Evolutionary conservation across 2,888 invertebrate species (phyloP).

Genomic region (Caenorhabditis doughertyi): DNA sequence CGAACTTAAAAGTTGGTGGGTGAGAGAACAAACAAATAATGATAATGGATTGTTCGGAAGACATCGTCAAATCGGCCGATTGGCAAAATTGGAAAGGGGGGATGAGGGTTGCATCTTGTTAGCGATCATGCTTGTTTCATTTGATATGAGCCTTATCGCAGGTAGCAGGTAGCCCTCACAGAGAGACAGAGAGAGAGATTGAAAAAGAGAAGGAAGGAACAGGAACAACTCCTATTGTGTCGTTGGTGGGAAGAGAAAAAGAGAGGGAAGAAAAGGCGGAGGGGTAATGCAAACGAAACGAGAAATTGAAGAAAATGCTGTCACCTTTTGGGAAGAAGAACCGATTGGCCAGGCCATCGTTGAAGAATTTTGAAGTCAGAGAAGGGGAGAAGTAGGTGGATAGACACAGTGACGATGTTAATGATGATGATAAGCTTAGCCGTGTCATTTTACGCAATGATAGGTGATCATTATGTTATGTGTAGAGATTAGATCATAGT

Average conservation of each 20-base stretch:
- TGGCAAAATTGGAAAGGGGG: neutral
- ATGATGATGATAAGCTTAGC: slow-evolving; percentile 43
- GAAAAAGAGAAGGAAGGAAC: slow-evolving; percentile 55
- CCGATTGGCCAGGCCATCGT: slow-evolving; percentile 26
- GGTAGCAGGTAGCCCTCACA: slow-evolving; percentile 40
- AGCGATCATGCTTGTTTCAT: slow-evolving; percentile 62
- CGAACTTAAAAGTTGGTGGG: slow-evolving; percentile 17
- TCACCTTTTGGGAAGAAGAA: slow-evolving; percentile 50
- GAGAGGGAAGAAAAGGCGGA: slow-evolving; percentile 35
- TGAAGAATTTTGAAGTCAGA: slow-evolving; percentile 44
- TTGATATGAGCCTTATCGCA: slow-evolving; percentile 66
- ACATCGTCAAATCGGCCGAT: slow-evolving; percentile 31
- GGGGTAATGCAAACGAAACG: slow-evolving; percentile 63
- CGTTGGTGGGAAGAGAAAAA: slow-evolving; percentile 17
- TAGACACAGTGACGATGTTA: slow-evolving; percentile 13
- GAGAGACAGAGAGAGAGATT: slow-evolving; percentile 7
- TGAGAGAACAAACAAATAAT: slow-evolving; percentile 48
- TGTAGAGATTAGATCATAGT: slow-evolving; percentile 37
- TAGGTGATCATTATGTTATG: slow-evolving; percentile 9
- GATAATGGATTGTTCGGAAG: slow-evolving; percentile 50
- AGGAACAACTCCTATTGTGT: slow-evolving; percentile 66
- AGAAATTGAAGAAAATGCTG: slow-evolving; percentile 55
- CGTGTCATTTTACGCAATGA: slow-evolving; percentile 36
- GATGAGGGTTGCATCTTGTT: slow-evolving; percentile 42
- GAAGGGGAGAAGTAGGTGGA: slow-evolving; percentile 1